Percentiles rank a stretch among this genome's conserved stretches.
phyloP scores from a whole-genome alignment of 2,797 vertebrate species.

The Ctenopoma multispine region DNA sequence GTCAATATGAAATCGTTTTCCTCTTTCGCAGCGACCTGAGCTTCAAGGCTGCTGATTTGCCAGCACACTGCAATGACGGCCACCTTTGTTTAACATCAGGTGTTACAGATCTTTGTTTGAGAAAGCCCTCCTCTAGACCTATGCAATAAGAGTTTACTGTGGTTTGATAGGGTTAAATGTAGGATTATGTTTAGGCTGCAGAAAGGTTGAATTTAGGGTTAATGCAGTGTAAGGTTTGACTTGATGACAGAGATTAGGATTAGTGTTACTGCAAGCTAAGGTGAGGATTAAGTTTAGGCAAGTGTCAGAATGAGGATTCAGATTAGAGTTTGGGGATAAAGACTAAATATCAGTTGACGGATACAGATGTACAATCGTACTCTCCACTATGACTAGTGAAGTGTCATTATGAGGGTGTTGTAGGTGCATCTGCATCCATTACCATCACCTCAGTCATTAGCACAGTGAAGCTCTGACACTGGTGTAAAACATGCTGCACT shows the following conservation, averaged over 20 bases:
- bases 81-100: too few species aligned
- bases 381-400: constrained; percentile 15
- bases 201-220: background rate
- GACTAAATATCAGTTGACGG: background rate
- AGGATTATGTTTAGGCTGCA: background rate
- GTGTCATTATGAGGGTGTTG: constrained; percentile 2
- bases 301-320: background rate
- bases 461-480: background rate
- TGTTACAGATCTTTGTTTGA: too few species aligned
- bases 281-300: background rate
- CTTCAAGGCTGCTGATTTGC: background rate
- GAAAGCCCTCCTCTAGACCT: too few species aligned
- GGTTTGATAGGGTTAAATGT: background rate
- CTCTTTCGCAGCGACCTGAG: background rate
- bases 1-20: too few species aligned
- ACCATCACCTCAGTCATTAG: constrained; percentile 8
- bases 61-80: too few species aligned
- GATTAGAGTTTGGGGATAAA: background rate
- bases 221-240: background rate
- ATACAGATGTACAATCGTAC: too few species aligned
- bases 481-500: background rate
- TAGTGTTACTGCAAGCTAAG: background rate
- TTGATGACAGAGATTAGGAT: background rate
- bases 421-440: constrained; percentile 22
- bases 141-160: background rate